Evolutionary conservation across 2,797 vertebrate genomes (phyloP), one percentile per base, ranked within the genome.

Genomic region (Saxicola maurus): DNA sequence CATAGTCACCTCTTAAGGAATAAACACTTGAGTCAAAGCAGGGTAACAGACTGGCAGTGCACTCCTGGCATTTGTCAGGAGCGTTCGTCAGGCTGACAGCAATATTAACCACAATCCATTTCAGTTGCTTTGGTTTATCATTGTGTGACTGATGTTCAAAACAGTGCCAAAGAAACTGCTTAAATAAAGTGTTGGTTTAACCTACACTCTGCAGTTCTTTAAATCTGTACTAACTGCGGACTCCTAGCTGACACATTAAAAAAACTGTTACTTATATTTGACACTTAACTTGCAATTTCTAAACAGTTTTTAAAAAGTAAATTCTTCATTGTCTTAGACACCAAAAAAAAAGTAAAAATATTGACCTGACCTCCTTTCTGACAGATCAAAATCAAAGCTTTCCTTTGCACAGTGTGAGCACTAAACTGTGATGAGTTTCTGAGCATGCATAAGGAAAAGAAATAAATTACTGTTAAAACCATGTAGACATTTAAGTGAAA

Each of bases 81-180:
- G 91, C 73, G 73, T 91, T 95, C 35, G 5, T 94, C 94, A 96
- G 87, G 86, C 72, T 96, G 96, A 96, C 95, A 97, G 95, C 94
- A 97, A 96, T 96, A 97, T 93, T 97, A 97, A 97, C 95, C 96
- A 96, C 95, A 94, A 96, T 93, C 92, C 94, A 96, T 96, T 96
- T 93, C 94, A 96, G 87, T 96, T 96, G 89, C 94, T 96, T 91
- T 93, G 94, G 96, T 96, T 97, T 96, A 96, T 96, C 94, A 90
- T 87, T 92, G 91, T 93, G 90, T 97, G 96, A 97, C 90, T 92
- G 95, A 96, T 95, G 93, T 85, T 96, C 90, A 95, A 96, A 96
- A 96, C 94, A 96, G 78, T 87, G 94, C 91, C 79, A 17, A 88
- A 83, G 93, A 95, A 91, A 86, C 84, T 93, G 89, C 87, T 96